These are phyloP conservation scores for Trichogramma dendrolimi DNA, from an alignment of 2,888 invertebrate species.

Conservation along the genomic window DNA sequence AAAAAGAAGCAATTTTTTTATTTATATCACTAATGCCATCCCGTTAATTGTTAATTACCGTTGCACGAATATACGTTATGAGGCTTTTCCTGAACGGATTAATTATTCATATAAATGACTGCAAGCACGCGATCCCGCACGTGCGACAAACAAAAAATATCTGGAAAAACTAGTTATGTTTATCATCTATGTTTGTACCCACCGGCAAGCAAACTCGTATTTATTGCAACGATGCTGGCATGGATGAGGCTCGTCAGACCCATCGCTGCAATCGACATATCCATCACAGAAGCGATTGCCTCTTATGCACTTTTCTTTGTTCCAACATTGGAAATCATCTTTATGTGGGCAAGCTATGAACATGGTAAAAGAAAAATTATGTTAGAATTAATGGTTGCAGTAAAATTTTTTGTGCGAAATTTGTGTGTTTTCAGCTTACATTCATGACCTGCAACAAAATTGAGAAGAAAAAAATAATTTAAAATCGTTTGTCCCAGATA, in stretches of 20 bases:
- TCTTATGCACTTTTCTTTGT: constrained; percentile 61
- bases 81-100: too few species aligned
- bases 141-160: too few species aligned
- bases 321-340: constrained; percentile 59
- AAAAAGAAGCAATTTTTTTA: too few species aligned
- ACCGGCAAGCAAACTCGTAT: constrained; percentile 49
- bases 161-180: too few species aligned
- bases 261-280: constrained; percentile 63
- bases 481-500: background rate
- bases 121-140: too few species aligned
- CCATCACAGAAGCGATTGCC: constrained; percentile 64
- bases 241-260: constrained; percentile 64
- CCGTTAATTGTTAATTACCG: too few species aligned
- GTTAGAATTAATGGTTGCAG: too few species aligned
- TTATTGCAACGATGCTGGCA: constrained; percentile 52
- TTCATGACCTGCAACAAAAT: background rate
- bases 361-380: constrained; percentile 1
- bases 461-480: background rate
- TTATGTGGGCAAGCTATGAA: constrained; percentile 57
- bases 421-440: background rate
- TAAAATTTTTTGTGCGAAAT: too few species aligned
- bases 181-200: constrained; percentile 26
- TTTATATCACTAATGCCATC: too few species aligned
- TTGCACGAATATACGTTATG: too few species aligned
- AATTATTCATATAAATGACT: too few species aligned